Evolutionary conservation across 2,888 invertebrate genomes (phyloP).

Genomic region (Ectemnius cavifrons): DNA sequence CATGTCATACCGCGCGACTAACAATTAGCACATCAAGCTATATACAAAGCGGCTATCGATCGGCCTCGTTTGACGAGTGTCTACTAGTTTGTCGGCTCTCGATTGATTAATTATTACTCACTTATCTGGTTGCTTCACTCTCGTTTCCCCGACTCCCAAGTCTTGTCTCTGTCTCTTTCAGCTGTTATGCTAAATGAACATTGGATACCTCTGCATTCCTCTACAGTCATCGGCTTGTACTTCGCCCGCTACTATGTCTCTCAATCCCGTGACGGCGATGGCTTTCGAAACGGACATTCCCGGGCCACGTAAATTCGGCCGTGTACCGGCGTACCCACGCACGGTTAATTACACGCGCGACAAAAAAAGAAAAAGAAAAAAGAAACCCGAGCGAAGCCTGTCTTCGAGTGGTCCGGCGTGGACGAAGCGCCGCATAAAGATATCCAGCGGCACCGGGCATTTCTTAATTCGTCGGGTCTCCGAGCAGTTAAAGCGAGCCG

Average conservation of each 20-base stretch:
- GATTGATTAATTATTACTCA: constrained; percentile 53
- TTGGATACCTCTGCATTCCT: background rate
- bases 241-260: no score
- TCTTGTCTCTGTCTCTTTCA: background rate
- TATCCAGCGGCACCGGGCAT: constrained; percentile 31
- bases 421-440: constrained; percentile 40
- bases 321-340: no score
- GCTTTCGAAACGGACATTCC: constrained; percentile 9
- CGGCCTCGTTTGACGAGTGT: constrained; percentile 38
- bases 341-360: constrained; percentile 32
- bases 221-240: constrained; percentile 26
- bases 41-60: constrained; percentile 18
- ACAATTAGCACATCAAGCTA: constrained; percentile 41
- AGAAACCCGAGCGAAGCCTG: no score
- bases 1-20: constrained; percentile 25
- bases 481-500: constrained; percentile 43
- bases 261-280: no score
- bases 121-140: constrained; percentile 43
- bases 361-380: background rate
- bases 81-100: constrained; percentile 30
- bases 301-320: background rate
- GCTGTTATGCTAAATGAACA: no score
- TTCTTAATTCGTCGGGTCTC: constrained; percentile 52
- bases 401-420: constrained; percentile 29
- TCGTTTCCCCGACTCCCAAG: constrained; percentile 28